Conservation (phyloP, 2,113 vertebrate species). For the Phylloscopus trochilus region DNA sequence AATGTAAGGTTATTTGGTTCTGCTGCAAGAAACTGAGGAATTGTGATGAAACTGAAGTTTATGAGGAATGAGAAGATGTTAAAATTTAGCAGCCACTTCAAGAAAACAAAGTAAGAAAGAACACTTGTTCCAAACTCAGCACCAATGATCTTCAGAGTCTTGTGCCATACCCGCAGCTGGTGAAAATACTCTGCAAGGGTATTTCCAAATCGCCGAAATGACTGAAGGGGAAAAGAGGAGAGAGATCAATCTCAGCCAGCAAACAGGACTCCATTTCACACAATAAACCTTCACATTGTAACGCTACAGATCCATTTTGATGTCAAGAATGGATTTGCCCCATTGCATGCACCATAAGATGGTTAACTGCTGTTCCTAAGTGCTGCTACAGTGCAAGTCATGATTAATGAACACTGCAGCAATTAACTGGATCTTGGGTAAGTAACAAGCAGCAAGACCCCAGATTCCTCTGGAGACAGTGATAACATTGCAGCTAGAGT, state of each 20-base stretch:
- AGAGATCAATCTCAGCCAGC: neutral
- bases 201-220: slow-evolving; percentile 70
- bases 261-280: neutral
- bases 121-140: slow-evolving; percentile 90
- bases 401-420: neutral
- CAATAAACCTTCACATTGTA: neutral
- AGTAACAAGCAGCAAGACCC: neutral
- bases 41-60: slow-evolving; percentile 90
- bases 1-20: slow-evolving; percentile 72
- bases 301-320: neutral
- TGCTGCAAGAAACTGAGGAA: slow-evolving; percentile 80
- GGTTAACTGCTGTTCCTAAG: neutral
- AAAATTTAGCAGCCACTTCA: slow-evolving; percentile 91
- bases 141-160: slow-evolving; percentile 86
- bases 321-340: neutral
- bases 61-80: slow-evolving; percentile 90
- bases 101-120: slow-evolving; percentile 90
- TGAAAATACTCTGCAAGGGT: slow-evolving; percentile 61
- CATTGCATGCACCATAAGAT: neutral
- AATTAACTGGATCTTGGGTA: neutral
- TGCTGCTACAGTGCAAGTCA: neutral
- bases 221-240: slow-evolving; percentile 62
- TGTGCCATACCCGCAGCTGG: slow-evolving; percentile 77
- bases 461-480: neutral
- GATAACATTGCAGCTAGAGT: neutral